These are phyloP conservation scores for Pituophis catenifer DNA, from an alignment of 2,113 vertebrate species.

Conservation along the genomic window DNA sequence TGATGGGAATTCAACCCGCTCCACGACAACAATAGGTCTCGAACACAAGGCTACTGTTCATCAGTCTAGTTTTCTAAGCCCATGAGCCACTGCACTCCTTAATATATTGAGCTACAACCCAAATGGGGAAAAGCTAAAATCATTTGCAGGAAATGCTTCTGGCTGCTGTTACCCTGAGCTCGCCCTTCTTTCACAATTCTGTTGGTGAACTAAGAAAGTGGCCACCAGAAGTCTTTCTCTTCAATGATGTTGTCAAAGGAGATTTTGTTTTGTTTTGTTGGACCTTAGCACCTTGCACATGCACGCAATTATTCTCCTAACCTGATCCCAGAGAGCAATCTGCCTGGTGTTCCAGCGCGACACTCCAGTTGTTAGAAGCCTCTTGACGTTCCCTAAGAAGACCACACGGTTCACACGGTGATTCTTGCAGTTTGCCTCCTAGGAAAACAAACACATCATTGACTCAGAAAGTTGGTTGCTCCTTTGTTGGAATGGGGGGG, in stretches of 20 bases:
- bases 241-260: not conserved
- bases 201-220: not conserved
- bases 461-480: not conserved
- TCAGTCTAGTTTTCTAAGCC: not conserved
- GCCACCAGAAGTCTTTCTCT: not conserved
- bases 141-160: not conserved
- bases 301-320: slow-evolving; percentile 48
- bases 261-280: not conserved
- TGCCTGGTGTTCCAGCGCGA: slow-evolving; percentile 96
- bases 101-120: not conserved
- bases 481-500: not conserved
- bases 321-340: slow-evolving; percentile 97
- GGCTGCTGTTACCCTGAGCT: not conserved
- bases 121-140: not conserved
- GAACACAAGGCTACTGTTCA: not conserved
- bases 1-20: not conserved
- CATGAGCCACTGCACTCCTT: not conserved
- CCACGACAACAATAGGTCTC: not conserved
- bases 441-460: slow-evolving; percentile 7
- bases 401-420: slow-evolving; percentile 93
- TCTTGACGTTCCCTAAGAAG: slow-evolving; percentile 90
- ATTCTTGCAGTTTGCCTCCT: slow-evolving; percentile 93
- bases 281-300: not conserved
- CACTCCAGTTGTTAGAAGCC: slow-evolving; percentile 89
- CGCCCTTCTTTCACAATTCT: not conserved